These are phyloP conservation scores for Atherinosoma microstoma DNA, from an alignment of 2,797 vertebrate genomes.

Conservation along the genomic window DNA sequence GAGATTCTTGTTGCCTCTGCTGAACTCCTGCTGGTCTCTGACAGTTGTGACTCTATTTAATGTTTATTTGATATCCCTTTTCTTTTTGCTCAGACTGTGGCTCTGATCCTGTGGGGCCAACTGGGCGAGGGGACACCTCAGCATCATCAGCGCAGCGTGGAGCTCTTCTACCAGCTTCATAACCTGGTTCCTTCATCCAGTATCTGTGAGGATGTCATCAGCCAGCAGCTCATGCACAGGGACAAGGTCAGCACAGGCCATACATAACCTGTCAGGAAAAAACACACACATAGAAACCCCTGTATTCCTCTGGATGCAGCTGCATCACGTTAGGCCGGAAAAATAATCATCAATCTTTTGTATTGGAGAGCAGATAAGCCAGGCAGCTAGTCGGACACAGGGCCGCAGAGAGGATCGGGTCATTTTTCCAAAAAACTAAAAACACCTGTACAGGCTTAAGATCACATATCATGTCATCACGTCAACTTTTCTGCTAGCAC, in stretches of 20 bases:
- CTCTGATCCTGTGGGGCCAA: constrained; percentile 94
- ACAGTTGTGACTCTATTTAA: neutral
- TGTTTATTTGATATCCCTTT: neutral
- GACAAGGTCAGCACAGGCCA: constrained; percentile 87
- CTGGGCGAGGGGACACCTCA: constrained; percentile 93
- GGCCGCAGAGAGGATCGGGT: neutral
- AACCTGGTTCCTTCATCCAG: constrained; percentile 96
- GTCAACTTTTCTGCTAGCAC: neutral
- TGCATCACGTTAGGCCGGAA: neutral
- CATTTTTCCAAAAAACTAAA: neutral
- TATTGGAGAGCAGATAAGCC: neutral
- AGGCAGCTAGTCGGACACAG: neutral
- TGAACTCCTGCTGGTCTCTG: neutral
- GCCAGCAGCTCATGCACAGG: constrained; percentile 96
- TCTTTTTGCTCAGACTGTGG: constrained; percentile 85
- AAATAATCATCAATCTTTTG: neutral
- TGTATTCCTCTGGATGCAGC: neutral
- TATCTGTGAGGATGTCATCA: constrained; percentile 98
- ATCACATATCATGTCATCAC: neutral
- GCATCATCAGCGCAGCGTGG: constrained; percentile 97
- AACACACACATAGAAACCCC: neutral
- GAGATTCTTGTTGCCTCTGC: neutral
- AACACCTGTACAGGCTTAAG: neutral
- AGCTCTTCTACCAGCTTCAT: constrained; percentile 98
- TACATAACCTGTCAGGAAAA: neutral